Base-by-base conservation (phyloP, 1,140 invertebrate genomes). In the Drosophila ercepeae region DNA sequence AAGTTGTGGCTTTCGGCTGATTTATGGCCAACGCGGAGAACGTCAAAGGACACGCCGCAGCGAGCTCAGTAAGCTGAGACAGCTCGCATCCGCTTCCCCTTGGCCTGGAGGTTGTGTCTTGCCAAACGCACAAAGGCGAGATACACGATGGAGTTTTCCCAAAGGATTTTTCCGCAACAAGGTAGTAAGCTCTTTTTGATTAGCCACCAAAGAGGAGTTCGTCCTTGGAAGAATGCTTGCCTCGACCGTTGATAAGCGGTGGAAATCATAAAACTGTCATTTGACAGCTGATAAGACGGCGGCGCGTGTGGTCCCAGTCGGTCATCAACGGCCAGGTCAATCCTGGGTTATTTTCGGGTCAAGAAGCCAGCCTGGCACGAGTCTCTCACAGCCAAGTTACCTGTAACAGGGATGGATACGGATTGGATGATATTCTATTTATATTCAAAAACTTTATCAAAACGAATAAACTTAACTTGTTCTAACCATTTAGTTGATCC, bases 111-210 rank as follows among this genome's bases (percentile, higher is more conserved):
- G 13, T 4, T 11, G 11, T 32, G 9, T 32, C 29, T 32, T 9
- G 11, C 29, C 29, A 32, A 32, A 32, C 29, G 9, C 11, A 32
- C 29, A 11, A 32, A 11, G 9, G 29, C 29, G 29, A 32, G 3
- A 32, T 9, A 32, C n/a, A 32, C n/a, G 36, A 39, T 13, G 36
- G 42, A 71, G 34, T 53, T 45, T 16, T 67, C 81, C 61, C 71
- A 61, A 42, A 79, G 79, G 75, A 86, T 64, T 79, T 59, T 23
- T 13, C 50, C 49, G 60, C 52, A 63, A 74, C 75, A 76, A 73
- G 72, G 81, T 86, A 70, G 60, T 83, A 75, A 86, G 76, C 76
- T 72, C 46, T 50, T 63, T 68, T 64, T 84, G 81, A 84, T 86
- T 76, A 68, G 65, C 48, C 53, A 8, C 29, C 51, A 72, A 46